Base-by-base conservation (phyloP, 2,113 vertebrate species). In the Lycaon pictus region DNA sequence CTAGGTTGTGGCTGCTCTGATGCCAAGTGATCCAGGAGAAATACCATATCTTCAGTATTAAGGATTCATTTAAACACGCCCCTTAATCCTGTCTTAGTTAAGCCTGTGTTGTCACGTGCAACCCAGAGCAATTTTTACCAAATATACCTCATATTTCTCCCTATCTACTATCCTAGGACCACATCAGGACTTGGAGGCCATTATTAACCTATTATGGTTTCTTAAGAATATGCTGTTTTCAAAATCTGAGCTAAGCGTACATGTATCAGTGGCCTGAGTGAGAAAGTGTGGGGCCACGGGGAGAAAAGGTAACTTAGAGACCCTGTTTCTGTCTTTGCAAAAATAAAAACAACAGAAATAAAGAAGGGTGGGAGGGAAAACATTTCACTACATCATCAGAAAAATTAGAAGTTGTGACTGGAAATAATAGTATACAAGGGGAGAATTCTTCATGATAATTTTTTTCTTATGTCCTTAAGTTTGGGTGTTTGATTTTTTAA, bases 401-500 rank as follows among this genome's bases (percentile, higher is more conserved):
- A 74, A 90, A 93, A 81, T 55, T 69, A 71, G 25, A 88, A 23
- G 15, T 29, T 65, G 11, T 63, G 77, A 22, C 48, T 43, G 4
- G 76, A 93, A 23, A 92, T 35, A 32, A 35, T 58, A n/a, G 27
- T 58, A 48, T 93, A 43, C 12, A 69, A 60, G 15, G n/a, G n/a
- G 55, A 74, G 69, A 92, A n/a, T 32, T 67, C 58, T 69, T 77
- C 43, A 58, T 55, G 22, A 25, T 56, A 20, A 79, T 72, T 55
- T 94, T 76, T 77, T 87, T 67, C 43, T 72, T 35, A 71, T 19
- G 15, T 11, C 35, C 35, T 53, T 65, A 85, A 55, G 88, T 76
- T 87, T 76, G 29, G 56, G 89, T 72, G 29, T 71, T 71, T 88
- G 10, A n/a, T 86, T 82, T 97, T 93, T 93, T 63, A 51, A 29